Base-by-base conservation (phyloP, 2,113 vertebrate genomes). In the Atlantisia rogersi region DNA sequence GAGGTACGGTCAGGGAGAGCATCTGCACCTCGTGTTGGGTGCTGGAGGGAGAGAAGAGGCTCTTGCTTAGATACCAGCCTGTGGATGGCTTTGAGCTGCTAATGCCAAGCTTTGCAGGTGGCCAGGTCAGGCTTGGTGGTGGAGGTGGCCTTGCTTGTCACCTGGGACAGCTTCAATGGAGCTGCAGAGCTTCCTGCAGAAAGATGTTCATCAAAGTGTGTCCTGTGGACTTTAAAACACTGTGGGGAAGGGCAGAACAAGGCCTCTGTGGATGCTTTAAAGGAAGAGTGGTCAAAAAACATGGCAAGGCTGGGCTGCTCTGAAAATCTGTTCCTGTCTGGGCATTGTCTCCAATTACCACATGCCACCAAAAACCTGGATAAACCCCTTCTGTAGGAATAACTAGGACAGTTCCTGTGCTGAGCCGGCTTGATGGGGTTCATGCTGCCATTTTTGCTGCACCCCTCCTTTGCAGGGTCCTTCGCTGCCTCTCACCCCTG, bases 21-120 rank as follows among this genome's bases (percentile, higher is more conserved):
- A 1, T 9, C 71, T 15, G n/a, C 3, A 4, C 53, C 46, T 26
- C 1, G 0, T 2, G 3, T n/a, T 1, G 2, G 1, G 16, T 4
- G 11, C 48, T 9, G 69, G 20, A 29, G 60, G 24, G n/a, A 24
- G 18, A 35, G 15, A 24, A 18, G 63, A 56, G 35, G 10, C 39
- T 70, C 65, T 48, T 14, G 42, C 31, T 39, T 1, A 1, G n/a
- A 1, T 12, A 16, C 39, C 28, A 4, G 29, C 76, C 31, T 6
- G 6, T 0, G 0, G 1, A 21, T 0, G 29, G 10, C 8, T 32
- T 42, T 22, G 50, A 32, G 62, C 46, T 62, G 84, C 53, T 59
- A 12, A 24, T 37, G 53, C 94, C 2, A 3, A 14, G 78, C 50
- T 63, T 44, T 44, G 42, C 10, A 1, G 4, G 12, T 5, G 37